Percentiles rank a stretch among this genome's conserved stretches.
phyloP scores from a whole-genome alignment of 2,113 vertebrate genomes.

The Anoura caudifer region DNA sequence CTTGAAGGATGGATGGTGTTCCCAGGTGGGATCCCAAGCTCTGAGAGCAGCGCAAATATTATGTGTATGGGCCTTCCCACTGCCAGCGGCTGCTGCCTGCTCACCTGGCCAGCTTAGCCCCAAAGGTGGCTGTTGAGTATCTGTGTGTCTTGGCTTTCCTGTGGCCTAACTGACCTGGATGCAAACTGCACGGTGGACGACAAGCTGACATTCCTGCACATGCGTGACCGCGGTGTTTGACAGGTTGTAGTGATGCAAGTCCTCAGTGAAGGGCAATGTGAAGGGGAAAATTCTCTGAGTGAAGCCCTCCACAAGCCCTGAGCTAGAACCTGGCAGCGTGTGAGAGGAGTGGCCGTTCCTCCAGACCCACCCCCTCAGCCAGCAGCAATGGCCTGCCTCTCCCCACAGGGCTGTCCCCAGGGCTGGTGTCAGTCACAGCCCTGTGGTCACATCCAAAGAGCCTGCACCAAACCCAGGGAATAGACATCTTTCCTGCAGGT shows the following conservation, averaged over 20 bases:
- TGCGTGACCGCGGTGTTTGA: not conserved
- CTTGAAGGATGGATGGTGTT: not conserved
- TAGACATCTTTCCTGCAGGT: not conserved
- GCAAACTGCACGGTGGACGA: not conserved
- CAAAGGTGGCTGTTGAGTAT: too few relatives aligned
- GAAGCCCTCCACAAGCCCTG: not conserved
- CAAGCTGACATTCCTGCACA: not conserved
- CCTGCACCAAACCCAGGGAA: too few relatives aligned
- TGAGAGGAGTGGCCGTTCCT: not conserved
- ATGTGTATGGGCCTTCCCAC: fast-evolving
- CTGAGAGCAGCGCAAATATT: not conserved
- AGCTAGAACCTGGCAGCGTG: not conserved
- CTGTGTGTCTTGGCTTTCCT: not conserved
- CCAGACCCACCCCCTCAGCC: too few relatives aligned
- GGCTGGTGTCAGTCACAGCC: not conserved
- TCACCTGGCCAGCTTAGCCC: not conserved
- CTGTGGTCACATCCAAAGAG: not conserved
- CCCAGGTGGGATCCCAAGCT: too few relatives aligned
- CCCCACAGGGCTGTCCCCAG: not conserved
- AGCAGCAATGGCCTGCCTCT: not conserved
- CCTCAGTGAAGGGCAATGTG: not conserved
- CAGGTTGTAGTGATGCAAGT: not conserved
- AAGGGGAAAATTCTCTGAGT: not conserved
- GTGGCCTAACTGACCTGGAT: not conserved
- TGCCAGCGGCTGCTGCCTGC: too few relatives aligned